A percentile compares a stretch with the other conserved stretches of the same genome.
Evolutionary conservation across 2,888 invertebrate species (phyloP).

Genomic region (Litoditis marina): DNA sequence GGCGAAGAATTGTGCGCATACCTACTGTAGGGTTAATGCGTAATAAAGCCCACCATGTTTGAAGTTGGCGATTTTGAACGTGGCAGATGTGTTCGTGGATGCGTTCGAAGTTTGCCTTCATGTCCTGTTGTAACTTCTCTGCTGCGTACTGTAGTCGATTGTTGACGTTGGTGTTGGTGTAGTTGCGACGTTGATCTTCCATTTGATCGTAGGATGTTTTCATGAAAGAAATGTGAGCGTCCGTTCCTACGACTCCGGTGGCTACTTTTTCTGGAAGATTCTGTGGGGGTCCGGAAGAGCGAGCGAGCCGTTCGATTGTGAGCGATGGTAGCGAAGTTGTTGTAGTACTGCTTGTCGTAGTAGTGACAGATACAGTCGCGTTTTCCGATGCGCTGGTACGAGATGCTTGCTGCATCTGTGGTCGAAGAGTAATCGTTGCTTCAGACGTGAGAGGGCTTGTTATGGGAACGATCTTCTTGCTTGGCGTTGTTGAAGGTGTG

Average conservation of each 20-base stretch:
- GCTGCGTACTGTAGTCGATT: slow-evolving; percentile 5
- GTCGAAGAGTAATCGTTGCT: no score
- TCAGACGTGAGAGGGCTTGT: no score
- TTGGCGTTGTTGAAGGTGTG: no score
- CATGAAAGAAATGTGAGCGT: neutral
- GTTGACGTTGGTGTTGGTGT: slow-evolving; percentile 2
- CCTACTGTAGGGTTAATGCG: slow-evolving; percentile 17
- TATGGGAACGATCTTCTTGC: no score
- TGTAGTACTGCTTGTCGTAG: no score
- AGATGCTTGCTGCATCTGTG: no score
- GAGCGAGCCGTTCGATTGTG: no score
- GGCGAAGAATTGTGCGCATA: slow-evolving; percentile 12
- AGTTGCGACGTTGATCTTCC: neutral
- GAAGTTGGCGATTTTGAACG: slow-evolving; percentile 14
- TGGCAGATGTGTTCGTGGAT: slow-evolving; percentile 12
- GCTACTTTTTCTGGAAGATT: neutral
- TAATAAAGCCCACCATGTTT: slow-evolving; percentile 8
- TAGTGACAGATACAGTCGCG: no score
- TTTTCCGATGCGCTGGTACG: no score
- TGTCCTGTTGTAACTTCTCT: slow-evolving; percentile 5
- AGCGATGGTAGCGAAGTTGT: no score
- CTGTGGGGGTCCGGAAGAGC: no score
- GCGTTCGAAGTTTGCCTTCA: slow-evolving; percentile 9
- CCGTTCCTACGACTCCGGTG: neutral
- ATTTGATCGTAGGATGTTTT: neutral